Evolutionary conservation across 1,140 invertebrate species (phyloP).

Genomic region (Nymphalis io): DNA sequence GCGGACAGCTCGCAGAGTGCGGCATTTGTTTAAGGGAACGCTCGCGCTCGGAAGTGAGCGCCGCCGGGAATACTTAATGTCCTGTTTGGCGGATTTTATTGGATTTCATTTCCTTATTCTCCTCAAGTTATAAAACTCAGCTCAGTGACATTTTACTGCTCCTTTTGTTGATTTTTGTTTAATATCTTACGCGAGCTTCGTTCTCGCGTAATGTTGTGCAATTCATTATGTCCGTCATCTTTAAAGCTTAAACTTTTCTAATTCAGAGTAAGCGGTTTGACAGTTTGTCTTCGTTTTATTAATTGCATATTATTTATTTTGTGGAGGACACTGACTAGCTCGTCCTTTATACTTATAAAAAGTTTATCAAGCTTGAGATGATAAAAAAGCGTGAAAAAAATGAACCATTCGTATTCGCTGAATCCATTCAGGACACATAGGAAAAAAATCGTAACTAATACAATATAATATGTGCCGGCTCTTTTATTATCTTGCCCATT

Average conservation of each 20-base stretch:
- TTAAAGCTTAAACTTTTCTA: not conserved
- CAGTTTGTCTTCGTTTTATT: conserved; percentile 5
- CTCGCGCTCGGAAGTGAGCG: conserved; percentile 17
- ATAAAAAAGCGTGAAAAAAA: too few species aligned
- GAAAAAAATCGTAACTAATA: too few species aligned
- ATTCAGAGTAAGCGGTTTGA: not conserved
- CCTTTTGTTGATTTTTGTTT: conserved; percentile 4
- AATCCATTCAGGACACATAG: too few species aligned
- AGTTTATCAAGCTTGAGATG: too few species aligned
- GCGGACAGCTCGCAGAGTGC: not conserved
- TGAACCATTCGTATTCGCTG: too few species aligned
- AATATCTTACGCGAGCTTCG: not conserved
- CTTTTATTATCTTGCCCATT: too few species aligned
- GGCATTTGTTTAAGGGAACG: conserved; percentile 18
- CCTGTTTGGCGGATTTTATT: conserved; percentile 31
- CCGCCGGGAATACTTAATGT: conserved; percentile 30
- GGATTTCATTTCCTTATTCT: conserved; percentile 33
- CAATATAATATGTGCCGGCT: too few species aligned
- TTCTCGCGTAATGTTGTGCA: not conserved
- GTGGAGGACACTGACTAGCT: not conserved
- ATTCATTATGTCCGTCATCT: not conserved
- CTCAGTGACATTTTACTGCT: conserved; percentile 1
- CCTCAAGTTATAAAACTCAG: not conserved
- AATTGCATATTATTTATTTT: not conserved
- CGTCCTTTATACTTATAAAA: too few species aligned